Evolutionary conservation across 1,140 invertebrate species (phyloP), one percentile per base, ranked within the genome.

Genomic region (Anastrepha ludens): DNA sequence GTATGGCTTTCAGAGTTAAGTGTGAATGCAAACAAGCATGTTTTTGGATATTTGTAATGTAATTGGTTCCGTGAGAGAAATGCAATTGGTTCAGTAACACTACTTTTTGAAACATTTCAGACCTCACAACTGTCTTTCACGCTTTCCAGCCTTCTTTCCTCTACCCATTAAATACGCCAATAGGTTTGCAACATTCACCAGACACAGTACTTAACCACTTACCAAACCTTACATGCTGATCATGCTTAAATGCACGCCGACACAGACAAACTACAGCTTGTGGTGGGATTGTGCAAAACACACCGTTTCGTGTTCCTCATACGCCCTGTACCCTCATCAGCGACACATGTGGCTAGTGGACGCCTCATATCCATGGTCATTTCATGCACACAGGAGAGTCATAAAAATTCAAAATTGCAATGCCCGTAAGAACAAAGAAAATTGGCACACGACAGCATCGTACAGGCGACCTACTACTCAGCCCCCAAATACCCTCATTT

Each of bases 331-430:
- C 20, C 6, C 2, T 2, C 29, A 29, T 29, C 29, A 29, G 29
- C 29, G 29, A 1, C 29, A 29, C 29, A 29, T 29, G 29, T 29
- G 29, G 29, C 29, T 29, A 29, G 29, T 29, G 9, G 7, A 81
- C 9, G 20, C 47, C 74, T 6, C n/a, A 81, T 58, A 81, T 81
- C 47, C 47, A 47, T 55, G 74, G 74, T n/a, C 74, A 81, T 81
- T 81, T 55, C n/a, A 81, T 11, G 47, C 47, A 20, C 47, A 50
- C 47, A 55, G 50, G 74, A 81, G 44, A 81, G 47, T 81, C 47
- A 55, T 55, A 81, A 81, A 74, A 50, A 47, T 81, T 41, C 41
- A 81, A 81, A 81, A 47, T 81, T 67, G 15, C 74, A 81, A 81
- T 58, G 47, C n/a, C 20, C n/a, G 9, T 20, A 55, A 50, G 67